phyloP scores from a whole-genome alignment of 1,140 invertebrate genomes.

The Drosophila simulans region DNA sequence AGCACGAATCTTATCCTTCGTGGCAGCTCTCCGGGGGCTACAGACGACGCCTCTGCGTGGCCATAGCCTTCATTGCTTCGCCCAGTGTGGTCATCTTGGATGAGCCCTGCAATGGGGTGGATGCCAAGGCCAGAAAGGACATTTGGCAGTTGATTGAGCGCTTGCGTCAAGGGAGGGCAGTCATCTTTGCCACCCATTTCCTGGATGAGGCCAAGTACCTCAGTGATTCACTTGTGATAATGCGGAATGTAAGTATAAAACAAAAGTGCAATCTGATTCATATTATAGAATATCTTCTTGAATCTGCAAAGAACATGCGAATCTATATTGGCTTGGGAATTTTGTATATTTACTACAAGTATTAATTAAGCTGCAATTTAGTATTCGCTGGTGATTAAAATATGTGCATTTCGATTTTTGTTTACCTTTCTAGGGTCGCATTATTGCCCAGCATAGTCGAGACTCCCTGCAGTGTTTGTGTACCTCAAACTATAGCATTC shows the following conservation, averaged over 20 bases:
- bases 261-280: neutral
- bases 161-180: conserved; percentile 88
- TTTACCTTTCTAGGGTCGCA: conserved; percentile 59
- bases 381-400: too few relatives aligned
- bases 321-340: too few relatives aligned
- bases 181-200: conserved; percentile 90
- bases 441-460: conserved; percentile 78
- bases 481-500: conserved; percentile 66
- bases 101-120: conserved; percentile 92
- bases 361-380: too few relatives aligned
- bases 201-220: conserved; percentile 89
- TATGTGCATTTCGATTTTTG: neutral
- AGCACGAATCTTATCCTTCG: conserved; percentile 86
- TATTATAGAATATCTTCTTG: too few relatives aligned
- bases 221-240: conserved; percentile 88
- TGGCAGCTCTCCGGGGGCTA: conserved; percentile 88
- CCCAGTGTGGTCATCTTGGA: conserved; percentile 92
- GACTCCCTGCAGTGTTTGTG: conserved; percentile 70
- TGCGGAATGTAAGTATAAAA: conserved; percentile 86
- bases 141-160: conserved; percentile 91
- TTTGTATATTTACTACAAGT: too few relatives aligned
- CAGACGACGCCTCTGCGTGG: conserved; percentile 87
- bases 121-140: conserved; percentile 90
- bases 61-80: conserved; percentile 88
- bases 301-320: too few relatives aligned